Percentiles rank a stretch among this genome's conserved stretches.
These are phyloP conservation scores for Gymnodraco acuticeps DNA, from an alignment of 2,797 vertebrate genomes.

Conservation along the genomic window DNA sequence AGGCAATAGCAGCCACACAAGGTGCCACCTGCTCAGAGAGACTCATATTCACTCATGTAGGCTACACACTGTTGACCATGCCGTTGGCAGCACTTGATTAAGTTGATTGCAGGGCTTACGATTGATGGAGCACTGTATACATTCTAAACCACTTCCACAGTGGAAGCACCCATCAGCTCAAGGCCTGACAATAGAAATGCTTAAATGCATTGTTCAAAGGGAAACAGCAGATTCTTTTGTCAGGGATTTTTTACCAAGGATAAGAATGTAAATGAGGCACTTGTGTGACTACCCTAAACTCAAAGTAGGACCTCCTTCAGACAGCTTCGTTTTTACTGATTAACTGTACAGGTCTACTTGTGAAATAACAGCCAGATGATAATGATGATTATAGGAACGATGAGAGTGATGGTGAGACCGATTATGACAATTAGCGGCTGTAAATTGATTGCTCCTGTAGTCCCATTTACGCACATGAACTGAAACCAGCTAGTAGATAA, in stretches of 20 bases:
- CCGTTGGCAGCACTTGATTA: too few relatives aligned
- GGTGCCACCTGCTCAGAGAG: too few relatives aligned
- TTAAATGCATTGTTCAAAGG: not conserved
- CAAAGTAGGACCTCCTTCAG: constrained; percentile 13
- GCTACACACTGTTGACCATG: too few relatives aligned
- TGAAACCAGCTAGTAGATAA: constrained; percentile 38
- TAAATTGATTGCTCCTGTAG: constrained; percentile 56
- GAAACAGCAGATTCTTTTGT: not conserved
- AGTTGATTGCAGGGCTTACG: too few relatives aligned
- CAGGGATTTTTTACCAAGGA: not conserved
- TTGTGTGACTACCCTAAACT: not conserved
- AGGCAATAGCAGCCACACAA: too few relatives aligned
- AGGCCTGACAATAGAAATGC: not conserved
- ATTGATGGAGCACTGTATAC: too few relatives aligned
- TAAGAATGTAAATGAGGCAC: not conserved
- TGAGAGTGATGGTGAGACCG: constrained; percentile 42
- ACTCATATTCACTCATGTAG: too few relatives aligned
- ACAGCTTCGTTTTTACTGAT: constrained; percentile 38
- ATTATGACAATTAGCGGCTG: constrained; percentile 54
- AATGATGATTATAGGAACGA: constrained; percentile 35
- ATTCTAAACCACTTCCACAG: too few relatives aligned
- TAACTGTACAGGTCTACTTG: constrained; percentile 37
- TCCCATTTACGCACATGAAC: constrained; percentile 37
- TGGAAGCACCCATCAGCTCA: constrained; percentile 2
- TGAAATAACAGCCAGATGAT: constrained; percentile 50